Evolutionary conservation across 2,113 vertebrate species (phyloP), one percentile per base, ranked within the genome.

Genomic region (Chloropsis cyanopogon): DNA sequence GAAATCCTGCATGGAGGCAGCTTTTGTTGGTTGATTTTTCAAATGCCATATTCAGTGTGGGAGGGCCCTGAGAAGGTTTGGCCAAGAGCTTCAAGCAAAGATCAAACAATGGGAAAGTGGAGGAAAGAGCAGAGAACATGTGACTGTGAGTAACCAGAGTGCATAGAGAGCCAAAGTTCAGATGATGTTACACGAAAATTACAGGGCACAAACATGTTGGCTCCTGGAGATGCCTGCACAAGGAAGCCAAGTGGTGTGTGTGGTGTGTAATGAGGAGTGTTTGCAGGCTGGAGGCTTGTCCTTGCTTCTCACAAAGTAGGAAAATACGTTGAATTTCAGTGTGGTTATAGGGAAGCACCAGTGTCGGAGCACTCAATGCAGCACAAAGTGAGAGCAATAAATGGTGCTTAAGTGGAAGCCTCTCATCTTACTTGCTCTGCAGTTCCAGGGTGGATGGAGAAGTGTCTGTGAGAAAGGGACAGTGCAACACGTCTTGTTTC

Each of bases 331-430:
- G 88, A 50, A 42, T 77, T 94, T 80, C 75, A 33, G 1, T 11
- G 5, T 23, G 41, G 47, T 80, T 11, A 16, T 22, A 26, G 50
- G 10, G 64, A 86, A 83, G 39, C 26, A 33, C n/a, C 24, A 4
- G 26, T 0, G 4, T 14, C 0, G 0, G 23, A 82, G 60, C 14
- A 1, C 26, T 71, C 7, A 6, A 9, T 65, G 82, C 16, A 10
- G 33, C 20, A 22, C 54, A 15, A 29, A 71, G 49, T 4, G 61
- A 26, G 26, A 42, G 64, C 47, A 35, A 3, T 76, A 90, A 88
- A 63, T 26, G 63, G n/a, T 84, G 47, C 22, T 75, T 2, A 52
- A 64, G 72, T 82, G 72, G 68, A 47, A 54, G 50, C 35, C 29
- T 66, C 59, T 86, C 9, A 3, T 44, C 29, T 47, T 24, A 13